Base-by-base conservation (phyloP, 2,888 invertebrate genomes). In the Ethmia dodecea region DNA sequence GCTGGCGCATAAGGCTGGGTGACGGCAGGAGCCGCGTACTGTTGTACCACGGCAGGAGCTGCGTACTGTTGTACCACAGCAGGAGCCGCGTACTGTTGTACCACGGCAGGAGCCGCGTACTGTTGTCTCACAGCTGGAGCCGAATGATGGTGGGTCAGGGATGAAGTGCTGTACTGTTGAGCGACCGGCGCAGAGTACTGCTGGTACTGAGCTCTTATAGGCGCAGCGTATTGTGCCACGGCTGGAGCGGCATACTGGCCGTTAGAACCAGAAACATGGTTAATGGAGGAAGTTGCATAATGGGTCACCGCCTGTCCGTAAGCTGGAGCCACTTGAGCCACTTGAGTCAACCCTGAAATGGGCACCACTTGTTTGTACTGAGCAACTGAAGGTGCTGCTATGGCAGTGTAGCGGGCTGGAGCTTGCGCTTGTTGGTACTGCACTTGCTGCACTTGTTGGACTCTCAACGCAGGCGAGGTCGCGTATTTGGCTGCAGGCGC, bases 401-500 rank as follows among this genome's bases (percentile, higher is more conserved):
- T 36, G 25, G 49, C 30, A 4, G 47, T 38, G 30, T 51, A 55
- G n/a, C 57, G 53, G n/a, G 46, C 43, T 16, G 53, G 59, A 29
- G 51, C 48, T 13, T 57, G 44, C 11, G 48, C 53, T 45, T 60
- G 65, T 27, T 24, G 8, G 5, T 5, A 5, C 1, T 14, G 3
- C 9, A 18, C 24, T 24, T 28, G 28, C 5, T 46, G 46, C 12
- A 50, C 41, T 43, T 62, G 65, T 41, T 72, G 74, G 2, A 50
- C 45, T 49, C 61, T 73, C 15, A 84, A 53, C n/a, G 66, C 61
- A 1, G 75, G 62, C 1, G 80, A 62, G 5, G 75, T 71, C n/a
- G 71, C 69, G 40, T 86, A 86, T 13, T 72, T 59, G n/a, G 69
- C 60, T 16, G 78, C 52, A 1, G 70, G 66, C 29, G 71, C 68